A percentile compares a stretch with the other conserved stretches of the same genome.
Conservation (phyloP, 2,888 invertebrate species). For the Drosophila mimetica region DNA sequence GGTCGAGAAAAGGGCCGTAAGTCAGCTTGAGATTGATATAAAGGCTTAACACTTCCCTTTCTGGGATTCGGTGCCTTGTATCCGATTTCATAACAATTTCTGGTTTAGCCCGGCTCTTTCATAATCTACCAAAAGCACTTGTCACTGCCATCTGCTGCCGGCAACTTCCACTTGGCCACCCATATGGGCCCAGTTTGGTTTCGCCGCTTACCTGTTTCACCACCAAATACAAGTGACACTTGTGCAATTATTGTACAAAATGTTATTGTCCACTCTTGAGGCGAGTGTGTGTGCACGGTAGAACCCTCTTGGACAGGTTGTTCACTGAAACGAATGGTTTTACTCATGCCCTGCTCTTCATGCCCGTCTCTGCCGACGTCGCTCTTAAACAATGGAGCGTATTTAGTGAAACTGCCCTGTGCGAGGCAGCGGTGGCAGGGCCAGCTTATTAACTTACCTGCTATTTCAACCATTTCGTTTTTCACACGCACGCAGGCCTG, state of each 20-base stretch:
- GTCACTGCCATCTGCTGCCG: slow-evolving; percentile 26
- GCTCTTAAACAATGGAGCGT: slow-evolving; percentile 62
- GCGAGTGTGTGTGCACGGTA: slow-evolving; percentile 10
- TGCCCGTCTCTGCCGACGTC: slow-evolving; percentile 15
- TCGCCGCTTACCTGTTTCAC: slow-evolving; percentile 32
- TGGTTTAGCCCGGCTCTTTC: slow-evolving; percentile 24
- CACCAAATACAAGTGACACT: slow-evolving; percentile 60
- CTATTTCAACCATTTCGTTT: slow-evolving; percentile 65
- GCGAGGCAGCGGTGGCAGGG: slow-evolving; percentile 26
- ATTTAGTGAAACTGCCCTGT: slow-evolving; percentile 74
- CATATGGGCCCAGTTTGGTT: slow-evolving; percentile 49
- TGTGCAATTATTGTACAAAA: slow-evolving; percentile 67
- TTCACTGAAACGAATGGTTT: slow-evolving; percentile 23
- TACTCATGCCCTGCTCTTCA: slow-evolving; percentile 3
- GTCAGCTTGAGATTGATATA: too few species aligned
- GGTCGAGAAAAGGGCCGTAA: too few species aligned
- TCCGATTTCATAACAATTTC: slow-evolving; percentile 33
- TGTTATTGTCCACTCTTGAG: slow-evolving; percentile 40
- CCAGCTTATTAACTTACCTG: slow-evolving; percentile 77
- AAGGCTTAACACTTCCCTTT: not conserved
- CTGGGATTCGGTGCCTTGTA: slow-evolving; percentile 5
- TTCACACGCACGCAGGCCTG: slow-evolving; percentile 67
- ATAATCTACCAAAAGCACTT: slow-evolving; percentile 40
- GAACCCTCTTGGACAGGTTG: slow-evolving; percentile 19
- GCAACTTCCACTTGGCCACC: slow-evolving; percentile 20